Evolutionary conservation across 2,888 invertebrate species (phyloP).

Genomic region (Catocala sponsa): DNA sequence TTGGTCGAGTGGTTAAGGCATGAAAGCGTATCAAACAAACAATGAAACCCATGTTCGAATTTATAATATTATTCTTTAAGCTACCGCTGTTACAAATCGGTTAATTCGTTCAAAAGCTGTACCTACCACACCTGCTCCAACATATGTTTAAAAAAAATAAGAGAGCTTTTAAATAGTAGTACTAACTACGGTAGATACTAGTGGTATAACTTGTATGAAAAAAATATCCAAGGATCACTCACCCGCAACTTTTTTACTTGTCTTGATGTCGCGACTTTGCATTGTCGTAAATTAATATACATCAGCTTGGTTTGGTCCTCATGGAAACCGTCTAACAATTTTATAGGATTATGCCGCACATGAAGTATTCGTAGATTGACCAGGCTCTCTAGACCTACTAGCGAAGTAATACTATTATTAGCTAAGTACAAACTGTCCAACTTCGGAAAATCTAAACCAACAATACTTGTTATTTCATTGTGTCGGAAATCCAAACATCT

Average conservation of each 20-base stretch:
- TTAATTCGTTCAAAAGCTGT: too few species aligned
- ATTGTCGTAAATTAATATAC: conserved; percentile 88
- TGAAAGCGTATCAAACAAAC: too few species aligned
- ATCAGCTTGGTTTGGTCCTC: conserved; percentile 73
- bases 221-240: conserved; percentile 23
- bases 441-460: conserved; percentile 78
- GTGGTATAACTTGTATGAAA: too few species aligned
- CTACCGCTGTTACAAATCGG: too few species aligned
- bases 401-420: conserved; percentile 90
- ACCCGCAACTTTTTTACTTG: conserved; percentile 87
- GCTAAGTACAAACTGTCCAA: conserved; percentile 93
- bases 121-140: too few species aligned
- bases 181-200: too few species aligned
- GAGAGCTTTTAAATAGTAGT: too few species aligned
- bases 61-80: too few species aligned
- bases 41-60: too few species aligned
- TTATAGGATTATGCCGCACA: conserved; percentile 90
- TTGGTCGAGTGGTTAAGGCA: too few species aligned
- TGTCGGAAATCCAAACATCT: conserved; percentile 87
- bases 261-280: conserved; percentile 81
- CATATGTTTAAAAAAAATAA: too few species aligned
- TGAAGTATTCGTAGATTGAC: conserved; percentile 91
- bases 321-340: conserved; percentile 84
- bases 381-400: conserved; percentile 89
- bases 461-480: conserved; percentile 79